phyloP scores from a whole-genome alignment of 2,797 vertebrate species.

The Fundulus diaphanus region DNA sequence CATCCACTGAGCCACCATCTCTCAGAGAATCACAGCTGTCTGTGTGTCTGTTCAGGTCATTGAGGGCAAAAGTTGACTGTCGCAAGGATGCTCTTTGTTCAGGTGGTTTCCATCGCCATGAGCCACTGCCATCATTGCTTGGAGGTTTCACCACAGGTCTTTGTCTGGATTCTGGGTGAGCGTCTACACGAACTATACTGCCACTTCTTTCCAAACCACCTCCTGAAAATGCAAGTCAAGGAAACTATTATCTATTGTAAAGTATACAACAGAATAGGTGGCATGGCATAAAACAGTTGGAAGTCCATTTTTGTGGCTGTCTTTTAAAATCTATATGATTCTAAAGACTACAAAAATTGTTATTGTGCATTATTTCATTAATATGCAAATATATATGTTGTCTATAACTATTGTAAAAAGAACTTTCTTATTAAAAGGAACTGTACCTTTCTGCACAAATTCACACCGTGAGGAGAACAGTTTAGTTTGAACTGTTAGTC shows the following conservation, averaged over 20 bases:
- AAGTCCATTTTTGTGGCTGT: background rate
- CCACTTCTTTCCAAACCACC: slow-evolving; percentile 72
- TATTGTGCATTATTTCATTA: background rate
- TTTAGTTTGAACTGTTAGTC: too few relatives aligned
- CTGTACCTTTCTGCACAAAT: too few relatives aligned
- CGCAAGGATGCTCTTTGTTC: slow-evolving; percentile 87
- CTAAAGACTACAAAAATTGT: background rate
- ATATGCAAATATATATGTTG: background rate
- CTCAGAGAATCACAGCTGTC: slow-evolving; percentile 91
- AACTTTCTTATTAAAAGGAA: too few relatives aligned
- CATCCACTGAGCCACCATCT: slow-evolving; percentile 86
- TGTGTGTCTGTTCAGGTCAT: slow-evolving; percentile 90
- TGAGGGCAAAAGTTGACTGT: slow-evolving; percentile 87
- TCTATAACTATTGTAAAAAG: too few relatives aligned
- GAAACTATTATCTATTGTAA: background rate
- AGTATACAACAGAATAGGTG: background rate
- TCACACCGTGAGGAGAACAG: too few relatives aligned
- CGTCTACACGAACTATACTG: slow-evolving; percentile 91
- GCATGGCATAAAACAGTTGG: background rate
- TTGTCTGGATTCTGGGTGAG: slow-evolving; percentile 87
- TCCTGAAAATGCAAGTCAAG: slow-evolving; percentile 45
- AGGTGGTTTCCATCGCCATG: slow-evolving; percentile 94
- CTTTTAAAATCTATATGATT: background rate
- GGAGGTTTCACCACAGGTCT: slow-evolving; percentile 90
- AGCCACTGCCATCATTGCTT: slow-evolving; percentile 90